Evolutionary conservation across 2,888 invertebrate genomes (phyloP).

Genomic region (Imbricaverruca yamaguchii): DNA sequence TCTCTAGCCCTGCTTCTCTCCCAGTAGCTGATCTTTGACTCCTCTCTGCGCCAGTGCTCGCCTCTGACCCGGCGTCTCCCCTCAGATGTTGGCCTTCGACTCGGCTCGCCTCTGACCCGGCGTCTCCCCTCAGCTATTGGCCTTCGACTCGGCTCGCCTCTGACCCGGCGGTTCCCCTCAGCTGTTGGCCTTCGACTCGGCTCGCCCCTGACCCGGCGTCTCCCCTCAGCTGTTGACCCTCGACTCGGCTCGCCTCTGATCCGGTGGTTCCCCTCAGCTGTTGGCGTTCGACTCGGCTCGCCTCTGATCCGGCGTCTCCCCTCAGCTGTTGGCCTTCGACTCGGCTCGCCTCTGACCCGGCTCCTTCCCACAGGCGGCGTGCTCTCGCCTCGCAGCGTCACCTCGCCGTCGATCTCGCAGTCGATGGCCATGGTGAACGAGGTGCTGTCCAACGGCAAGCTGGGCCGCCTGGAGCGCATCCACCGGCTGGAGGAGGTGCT

Average conservation of each 20-base stretch:
- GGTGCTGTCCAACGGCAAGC: conserved; percentile 61
- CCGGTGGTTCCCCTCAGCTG: too few relatives aligned
- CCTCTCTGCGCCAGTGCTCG: too few relatives aligned
- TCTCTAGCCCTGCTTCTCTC: too few relatives aligned
- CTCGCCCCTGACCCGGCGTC: background rate
- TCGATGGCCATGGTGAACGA: conserved; percentile 34
- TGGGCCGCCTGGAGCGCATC: conserved; percentile 77
- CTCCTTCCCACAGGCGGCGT: background rate
- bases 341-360: background rate
- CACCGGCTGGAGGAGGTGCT: conserved; percentile 78
- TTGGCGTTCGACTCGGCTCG: too few relatives aligned
- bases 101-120: background rate
- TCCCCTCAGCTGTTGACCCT: background rate
- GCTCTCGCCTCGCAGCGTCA: background rate
- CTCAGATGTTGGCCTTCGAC: background rate
- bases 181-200: background rate
- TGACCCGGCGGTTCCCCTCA: background rate
- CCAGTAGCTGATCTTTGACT: too few relatives aligned
- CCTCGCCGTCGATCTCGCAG: conserved; percentile 52
- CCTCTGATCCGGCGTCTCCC: too few relatives aligned
- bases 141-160: background rate
- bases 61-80: too few relatives aligned
- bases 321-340: background rate
- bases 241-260: background rate
- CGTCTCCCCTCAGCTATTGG: background rate